Evolutionary conservation across 2,797 vertebrate genomes (phyloP).

Genomic region (Tenualosa ilisha): DNA sequence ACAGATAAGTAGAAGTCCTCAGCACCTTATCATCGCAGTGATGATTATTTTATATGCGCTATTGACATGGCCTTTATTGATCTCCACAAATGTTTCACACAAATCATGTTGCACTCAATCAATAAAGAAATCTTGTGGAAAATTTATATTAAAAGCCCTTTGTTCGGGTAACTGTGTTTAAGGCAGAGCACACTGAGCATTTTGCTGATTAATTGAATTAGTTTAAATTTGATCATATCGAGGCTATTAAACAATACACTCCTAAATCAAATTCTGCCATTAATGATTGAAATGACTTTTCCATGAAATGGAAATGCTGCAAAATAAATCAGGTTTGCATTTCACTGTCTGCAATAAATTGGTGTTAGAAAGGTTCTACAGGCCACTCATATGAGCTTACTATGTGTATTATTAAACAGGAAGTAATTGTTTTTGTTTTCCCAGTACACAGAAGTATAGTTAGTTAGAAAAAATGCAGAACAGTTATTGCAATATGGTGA

Average conservation of each 20-base stretch:
- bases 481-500: background rate
- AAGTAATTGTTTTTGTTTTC: background rate
- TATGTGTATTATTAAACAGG: background rate
- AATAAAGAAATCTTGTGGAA: constrained; percentile 99
- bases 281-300: constrained; percentile 98
- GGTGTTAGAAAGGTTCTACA: constrained; percentile 26
- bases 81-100: constrained; percentile 96
- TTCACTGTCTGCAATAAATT: constrained; percentile 89
- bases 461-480: background rate
- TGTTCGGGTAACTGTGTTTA: constrained; percentile 88
- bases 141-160: constrained; percentile 97
- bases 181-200: constrained; percentile 93
- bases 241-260: constrained; percentile 94
- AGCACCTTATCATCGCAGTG: constrained; percentile 71
- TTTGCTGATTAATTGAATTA: constrained; percentile 97
- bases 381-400: constrained; percentile 29
- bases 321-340: constrained; percentile 89
- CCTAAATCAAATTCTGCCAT: constrained; percentile 96
- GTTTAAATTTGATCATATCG: constrained; percentile 95
- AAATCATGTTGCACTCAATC: constrained; percentile 99
- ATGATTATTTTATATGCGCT: constrained; percentile 85
- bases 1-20: constrained; percentile 76
- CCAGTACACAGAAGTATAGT: background rate
- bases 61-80: constrained; percentile 90
- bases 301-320: constrained; percentile 76